Percentiles rank a stretch among this genome's conserved stretches.
Evolutionary conservation across 2,888 invertebrate genomes (phyloP).

Genomic region (Thelaira solivaga): DNA sequence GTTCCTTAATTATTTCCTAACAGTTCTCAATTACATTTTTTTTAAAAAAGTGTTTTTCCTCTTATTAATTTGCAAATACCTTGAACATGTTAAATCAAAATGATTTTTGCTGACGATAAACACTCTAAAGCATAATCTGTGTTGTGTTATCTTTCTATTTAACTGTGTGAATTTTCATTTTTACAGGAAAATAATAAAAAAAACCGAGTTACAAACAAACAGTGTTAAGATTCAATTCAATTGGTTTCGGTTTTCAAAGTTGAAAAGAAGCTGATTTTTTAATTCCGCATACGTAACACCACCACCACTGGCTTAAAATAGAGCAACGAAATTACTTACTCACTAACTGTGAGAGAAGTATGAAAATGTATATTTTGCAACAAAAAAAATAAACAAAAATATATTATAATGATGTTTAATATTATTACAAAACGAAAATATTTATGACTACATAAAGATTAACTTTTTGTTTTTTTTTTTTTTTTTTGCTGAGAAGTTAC

Average conservation of each 20-base stretch:
- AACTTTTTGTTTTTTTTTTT: too few relatives aligned
- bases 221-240: conserved; percentile 19
- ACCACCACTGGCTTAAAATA: not conserved
- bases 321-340: not conserved
- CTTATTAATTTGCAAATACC: too few relatives aligned
- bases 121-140: too few relatives aligned
- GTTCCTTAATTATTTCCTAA: too few relatives aligned
- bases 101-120: not conserved
- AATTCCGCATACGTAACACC: conserved; percentile 55
- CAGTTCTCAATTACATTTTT: too few relatives aligned
- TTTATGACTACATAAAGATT: too few relatives aligned
- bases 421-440: not conserved
- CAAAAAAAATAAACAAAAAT: not conserved
- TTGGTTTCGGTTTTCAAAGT: conserved; percentile 18
- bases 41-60: too few relatives aligned
- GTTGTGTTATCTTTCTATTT: too few relatives aligned
- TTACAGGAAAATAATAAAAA: not conserved
- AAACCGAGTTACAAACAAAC: not conserved
- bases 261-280: not conserved
- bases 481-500: too few relatives aligned
- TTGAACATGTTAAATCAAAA: not conserved
- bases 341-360: not conserved
- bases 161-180: not conserved
- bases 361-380: not conserved
- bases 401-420: not conserved